Percentiles rank a stretch among this genome's conserved stretches.
Conservation (phyloP, 1,140 invertebrate genomes). For the Drosophila lini region DNA sequence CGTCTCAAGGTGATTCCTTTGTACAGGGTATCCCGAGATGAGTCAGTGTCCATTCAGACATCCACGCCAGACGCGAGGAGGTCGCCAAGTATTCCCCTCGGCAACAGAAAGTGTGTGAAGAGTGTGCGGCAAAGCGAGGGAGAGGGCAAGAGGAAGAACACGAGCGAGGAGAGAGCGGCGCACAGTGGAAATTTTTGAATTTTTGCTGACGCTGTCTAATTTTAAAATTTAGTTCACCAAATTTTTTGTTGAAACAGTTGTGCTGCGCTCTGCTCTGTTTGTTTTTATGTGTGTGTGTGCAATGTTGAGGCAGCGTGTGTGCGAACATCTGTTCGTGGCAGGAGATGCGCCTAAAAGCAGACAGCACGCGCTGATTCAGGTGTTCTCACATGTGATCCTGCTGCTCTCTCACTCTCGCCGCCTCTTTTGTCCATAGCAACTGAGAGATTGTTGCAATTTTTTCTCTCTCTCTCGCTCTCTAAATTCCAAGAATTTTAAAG, state of each 20-base stretch:
- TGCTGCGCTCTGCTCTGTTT: neutral
- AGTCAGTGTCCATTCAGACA: conserved; percentile 39
- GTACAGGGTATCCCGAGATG: conserved; percentile 24
- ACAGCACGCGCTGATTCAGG: neutral
- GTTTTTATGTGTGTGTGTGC: conserved; percentile 1
- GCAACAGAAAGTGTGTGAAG: conserved; percentile 29
- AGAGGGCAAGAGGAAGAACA: conserved; percentile 10
- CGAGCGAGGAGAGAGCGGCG: conserved; percentile 18
- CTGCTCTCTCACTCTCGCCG: neutral
- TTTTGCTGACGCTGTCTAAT: conserved; percentile 56
- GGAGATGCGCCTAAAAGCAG: conserved; percentile 13
- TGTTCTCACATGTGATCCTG: conserved; percentile 25
- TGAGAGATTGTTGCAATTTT: neutral
- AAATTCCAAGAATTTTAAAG: neutral
- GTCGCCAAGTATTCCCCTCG: conserved; percentile 20
- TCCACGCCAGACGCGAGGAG: neutral
- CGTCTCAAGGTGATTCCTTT: conserved; percentile 41
- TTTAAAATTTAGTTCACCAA: conserved; percentile 48
- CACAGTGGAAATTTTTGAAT: conserved; percentile 56
- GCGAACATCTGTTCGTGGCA: conserved; percentile 27
- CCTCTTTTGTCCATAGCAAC: conserved; percentile 10
- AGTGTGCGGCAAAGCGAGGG: conserved; percentile 4
- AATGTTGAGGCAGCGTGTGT: neutral
- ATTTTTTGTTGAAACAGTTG: conserved; percentile 67
- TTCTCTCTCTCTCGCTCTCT: no score